These are phyloP conservation scores for Salmo trutta DNA, from an alignment of 2,797 vertebrate genomes.

Conservation along the genomic window DNA sequence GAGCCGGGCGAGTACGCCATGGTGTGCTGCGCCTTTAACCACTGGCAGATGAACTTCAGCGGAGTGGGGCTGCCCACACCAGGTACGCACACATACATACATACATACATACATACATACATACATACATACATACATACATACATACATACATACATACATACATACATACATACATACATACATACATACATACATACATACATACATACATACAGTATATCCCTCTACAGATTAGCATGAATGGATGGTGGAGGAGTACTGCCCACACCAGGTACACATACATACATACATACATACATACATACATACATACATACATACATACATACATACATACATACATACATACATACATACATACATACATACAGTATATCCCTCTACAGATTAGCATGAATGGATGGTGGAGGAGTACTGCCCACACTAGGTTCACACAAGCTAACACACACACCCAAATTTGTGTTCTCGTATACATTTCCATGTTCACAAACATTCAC, in stretches of 20 bases:
- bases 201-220: constrained; percentile 47
- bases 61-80: constrained; percentile 62
- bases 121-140: constrained; percentile 49
- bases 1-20: constrained; percentile 96
- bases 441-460: background rate
- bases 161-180: too few species aligned
- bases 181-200: background rate
- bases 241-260: too few species aligned
- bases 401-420: background rate
- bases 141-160: too few species aligned
- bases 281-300: too few species aligned
- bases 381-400: background rate
- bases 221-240: background rate
- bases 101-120: too few species aligned
- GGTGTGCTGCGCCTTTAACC: constrained; percentile 98
- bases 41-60: constrained; percentile 82
- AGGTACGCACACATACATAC: constrained; percentile 56
- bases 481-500: background rate
- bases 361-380: constrained; percentile 9
- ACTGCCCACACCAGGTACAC: background rate
- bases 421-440: background rate
- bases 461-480: background rate
- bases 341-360: constrained; percentile 42
- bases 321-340: too few species aligned
- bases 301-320: too few species aligned